Evolutionary conservation across 2,888 invertebrate genomes (phyloP), one percentile per base, ranked within the genome.

Genomic region (Resseliella maxima): DNA sequence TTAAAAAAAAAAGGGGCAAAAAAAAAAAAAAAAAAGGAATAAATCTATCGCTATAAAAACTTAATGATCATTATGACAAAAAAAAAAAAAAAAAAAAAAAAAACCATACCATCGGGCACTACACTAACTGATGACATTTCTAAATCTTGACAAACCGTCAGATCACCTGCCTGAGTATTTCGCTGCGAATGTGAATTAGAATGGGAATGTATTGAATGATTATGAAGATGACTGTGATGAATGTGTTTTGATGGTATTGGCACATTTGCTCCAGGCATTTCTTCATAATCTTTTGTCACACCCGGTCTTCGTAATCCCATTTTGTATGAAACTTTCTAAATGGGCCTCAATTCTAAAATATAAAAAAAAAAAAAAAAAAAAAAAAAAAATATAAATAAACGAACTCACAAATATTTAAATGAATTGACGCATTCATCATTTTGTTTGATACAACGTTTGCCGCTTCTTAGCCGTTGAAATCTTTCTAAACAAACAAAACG

Each of bases 111-210:
- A 91, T 94, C 94, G 87, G 94, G 94, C 86, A 94, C 93, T 83
- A 94, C 94, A 85, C 93, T 93, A 86, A 94, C 93, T 0, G 94
- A 93, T 85, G 94, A 93, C 91, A 94, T 92, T 90, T 94, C 94
- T 89, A 94, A 92, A 88, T 92, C 92, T 88, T 92, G 92, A 5
- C 91, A 90, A 50, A 89, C 88, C 31, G 36, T 38, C 46, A 54
- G 35, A 85, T 27, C 35, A 1, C 46, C 31, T 0, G 41, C 38
- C 46, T 85, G 85, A 18, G 85, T 12, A 27, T 46, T 85, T 15
- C 85, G 85, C 10, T 24, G 45, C 6, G 31, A 27, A 85, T 50
- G 54, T 46, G 18, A n/a, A 36, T 36, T 45, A 85, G n/a, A n/a
- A n/a, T 15, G 18, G 27, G 27, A 27, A 21, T 54, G 46, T 0